Base-by-base conservation (phyloP, 53 echinoderm and acorn worm species). In the Temnopleurus reevesii region DNA sequence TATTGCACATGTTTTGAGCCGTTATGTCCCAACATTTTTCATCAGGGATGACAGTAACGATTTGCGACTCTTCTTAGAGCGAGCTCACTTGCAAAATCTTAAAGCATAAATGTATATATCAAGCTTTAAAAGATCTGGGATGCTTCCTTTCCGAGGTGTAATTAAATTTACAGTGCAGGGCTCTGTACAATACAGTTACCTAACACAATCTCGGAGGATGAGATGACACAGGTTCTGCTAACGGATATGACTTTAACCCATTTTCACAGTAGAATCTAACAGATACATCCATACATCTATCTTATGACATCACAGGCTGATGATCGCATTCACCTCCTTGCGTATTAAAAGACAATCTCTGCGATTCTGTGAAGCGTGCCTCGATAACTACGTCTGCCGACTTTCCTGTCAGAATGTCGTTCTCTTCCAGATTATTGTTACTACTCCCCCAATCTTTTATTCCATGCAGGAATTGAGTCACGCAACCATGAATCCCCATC, bases 381-480 rank as follows among this genome's bases (percentile, higher is more conserved):
- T 71, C 38, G 2, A 34, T 63, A 34, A 17, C 36, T 71, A 36
- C 23, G 71, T 71, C 38, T 71, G 71, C 71, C 41, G 38, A 43
- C 41, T 71, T 71, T 71, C 41, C 71, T 71, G 71, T 23, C 29
- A 10, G 12, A 35, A 30, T 66, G 23, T 15, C 12, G 7, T 41
- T 71, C 71, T 71, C 41, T 38, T 38, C 2, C 71, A 23, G 71
- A 71, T 71, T 71, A 71, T 38, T 71, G n/a, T 71, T 71, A n/a
- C 71, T 71, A 36, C 71, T 41, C 23, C 71, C 36, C 36, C 21
- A 6, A 41, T 71, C 71, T 41, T 41, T 38, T 71, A 71, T 71
- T 71, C 71, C 71, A 2, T n/a, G 41, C 71, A 71, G 71, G 71
- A 71, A 71, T 71, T 71, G 71, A 71, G 71, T 71, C 71, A 71